Evolutionary conservation across 2,797 vertebrate species (phyloP).

Genomic region (Microctenopoma steveboyesi): DNA sequence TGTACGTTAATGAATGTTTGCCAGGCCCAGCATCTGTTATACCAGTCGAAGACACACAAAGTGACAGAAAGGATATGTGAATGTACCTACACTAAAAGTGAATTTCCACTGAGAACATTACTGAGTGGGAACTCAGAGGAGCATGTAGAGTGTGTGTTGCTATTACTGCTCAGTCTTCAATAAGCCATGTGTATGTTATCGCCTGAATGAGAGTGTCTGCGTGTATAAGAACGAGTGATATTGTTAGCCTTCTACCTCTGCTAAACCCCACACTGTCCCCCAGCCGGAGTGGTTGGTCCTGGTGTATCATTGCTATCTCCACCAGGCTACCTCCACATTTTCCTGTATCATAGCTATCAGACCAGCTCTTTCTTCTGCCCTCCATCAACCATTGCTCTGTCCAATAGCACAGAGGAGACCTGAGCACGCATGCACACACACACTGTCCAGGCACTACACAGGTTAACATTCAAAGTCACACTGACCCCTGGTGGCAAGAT

Average conservation of each 20-base stretch:
- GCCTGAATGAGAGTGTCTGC: background rate
- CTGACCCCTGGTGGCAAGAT: conserved; percentile 77
- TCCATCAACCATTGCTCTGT: conserved; percentile 45
- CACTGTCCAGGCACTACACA: background rate
- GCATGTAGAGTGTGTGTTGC: conserved; percentile 35
- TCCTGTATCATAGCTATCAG: conserved; percentile 45
- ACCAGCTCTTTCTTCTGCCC: conserved; percentile 38
- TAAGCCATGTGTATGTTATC: conserved; percentile 33
- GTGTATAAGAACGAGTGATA: conserved; percentile 8
- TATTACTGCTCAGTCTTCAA: conserved; percentile 52
- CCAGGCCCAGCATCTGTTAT: conserved; percentile 18
- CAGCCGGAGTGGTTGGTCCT: conserved; percentile 39
- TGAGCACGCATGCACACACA: too few species aligned
- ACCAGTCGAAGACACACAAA: conserved; percentile 25
- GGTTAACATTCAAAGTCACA: conserved; percentile 57
- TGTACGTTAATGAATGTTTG: conserved; percentile 31
- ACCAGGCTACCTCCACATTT: conserved; percentile 62
- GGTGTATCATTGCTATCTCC: conserved; percentile 65
- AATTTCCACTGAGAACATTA: conserved; percentile 28
- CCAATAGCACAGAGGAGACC: conserved; percentile 7
- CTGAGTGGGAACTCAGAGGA: conserved; percentile 36
- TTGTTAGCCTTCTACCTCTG: conserved; percentile 11
- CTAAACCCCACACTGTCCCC: background rate
- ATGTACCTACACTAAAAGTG: conserved; percentile 4
- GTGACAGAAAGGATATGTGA: conserved; percentile 6